These are phyloP conservation scores for Clanis bilineata DNA, from an alignment of 2,888 invertebrate genomes.

Conservation along the genomic window DNA sequence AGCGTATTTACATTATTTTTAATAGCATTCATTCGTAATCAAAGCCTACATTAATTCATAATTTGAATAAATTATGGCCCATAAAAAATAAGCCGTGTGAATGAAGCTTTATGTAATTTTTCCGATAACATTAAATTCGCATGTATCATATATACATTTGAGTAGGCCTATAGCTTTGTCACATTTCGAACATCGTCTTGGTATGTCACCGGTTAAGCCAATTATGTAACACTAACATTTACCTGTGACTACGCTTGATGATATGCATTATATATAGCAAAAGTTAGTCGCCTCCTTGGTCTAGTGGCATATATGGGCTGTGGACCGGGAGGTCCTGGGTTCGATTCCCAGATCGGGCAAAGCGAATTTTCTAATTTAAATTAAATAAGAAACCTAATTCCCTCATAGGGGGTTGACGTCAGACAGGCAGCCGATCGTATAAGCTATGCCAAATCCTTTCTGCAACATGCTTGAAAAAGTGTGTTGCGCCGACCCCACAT, in stretches of 20 bases:
- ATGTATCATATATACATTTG: constrained; percentile 22
- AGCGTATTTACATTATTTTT: background rate
- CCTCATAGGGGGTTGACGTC: no score
- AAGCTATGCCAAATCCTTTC: no score
- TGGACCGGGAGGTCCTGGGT: no score
- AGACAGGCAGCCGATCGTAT: no score
- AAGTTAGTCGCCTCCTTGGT: no score
- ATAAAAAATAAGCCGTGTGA: background rate
- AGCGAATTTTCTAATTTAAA: no score
- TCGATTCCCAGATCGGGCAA: no score
- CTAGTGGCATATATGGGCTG: no score
- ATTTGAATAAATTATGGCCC: background rate
- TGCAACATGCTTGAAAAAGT: no score
- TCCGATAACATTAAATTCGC: constrained; percentile 24
- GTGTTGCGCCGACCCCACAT: no score
- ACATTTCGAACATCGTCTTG: background rate
- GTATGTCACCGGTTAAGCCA: background rate
- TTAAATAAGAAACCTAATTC: no score
- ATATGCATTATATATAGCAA: background rate
- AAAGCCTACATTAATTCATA: background rate
- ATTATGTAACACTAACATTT: background rate
- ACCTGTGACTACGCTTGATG: background rate
- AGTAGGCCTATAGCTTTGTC: background rate
- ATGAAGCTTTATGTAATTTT: background rate
- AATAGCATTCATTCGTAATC: background rate